These are phyloP conservation scores for Egretta garzetta DNA, from an alignment of 2,113 vertebrate genomes.

Conservation along the genomic window DNA sequence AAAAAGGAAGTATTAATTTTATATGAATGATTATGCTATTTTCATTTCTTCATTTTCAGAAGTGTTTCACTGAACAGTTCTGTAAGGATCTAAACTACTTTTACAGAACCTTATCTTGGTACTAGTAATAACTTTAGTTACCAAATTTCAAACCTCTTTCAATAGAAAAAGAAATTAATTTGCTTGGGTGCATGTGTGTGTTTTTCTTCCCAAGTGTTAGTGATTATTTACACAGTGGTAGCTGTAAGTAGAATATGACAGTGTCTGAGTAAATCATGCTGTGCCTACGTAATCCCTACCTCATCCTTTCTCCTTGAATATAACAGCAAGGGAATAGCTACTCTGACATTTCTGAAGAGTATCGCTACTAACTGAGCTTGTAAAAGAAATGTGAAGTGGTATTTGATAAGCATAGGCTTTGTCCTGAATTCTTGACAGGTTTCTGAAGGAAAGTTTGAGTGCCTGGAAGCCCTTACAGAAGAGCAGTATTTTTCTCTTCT, in stretches of 20 bases:
- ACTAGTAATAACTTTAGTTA: neutral
- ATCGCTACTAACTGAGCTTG: neutral
- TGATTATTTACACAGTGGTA: neutral
- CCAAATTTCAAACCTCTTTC: neutral
- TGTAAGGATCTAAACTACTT: neutral
- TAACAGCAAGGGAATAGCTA: neutral
- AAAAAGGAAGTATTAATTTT: neutral
- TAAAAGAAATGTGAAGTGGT: neutral
- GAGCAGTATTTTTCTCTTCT: neutral
- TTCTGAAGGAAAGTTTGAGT: neutral
- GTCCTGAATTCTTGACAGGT: neutral
- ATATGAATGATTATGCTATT: neutral
- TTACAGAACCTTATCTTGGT: neutral
- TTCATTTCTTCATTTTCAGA: neutral
- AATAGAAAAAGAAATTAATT: neutral
- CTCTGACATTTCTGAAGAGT: neutral
- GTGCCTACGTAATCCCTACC: neutral
- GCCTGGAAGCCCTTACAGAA: neutral
- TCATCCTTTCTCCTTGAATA: neutral
- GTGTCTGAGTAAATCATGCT: neutral
- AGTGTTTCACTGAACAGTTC: neutral
- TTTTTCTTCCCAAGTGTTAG: neutral
- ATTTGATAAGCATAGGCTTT: neutral
- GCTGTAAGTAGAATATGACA: neutral
- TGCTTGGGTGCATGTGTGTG: neutral